Percentiles rank a stretch among this genome's conserved stretches.
Evolutionary conservation across 2,113 vertebrate species (phyloP).

Genomic region (Lasiurus cinereus): DNA sequence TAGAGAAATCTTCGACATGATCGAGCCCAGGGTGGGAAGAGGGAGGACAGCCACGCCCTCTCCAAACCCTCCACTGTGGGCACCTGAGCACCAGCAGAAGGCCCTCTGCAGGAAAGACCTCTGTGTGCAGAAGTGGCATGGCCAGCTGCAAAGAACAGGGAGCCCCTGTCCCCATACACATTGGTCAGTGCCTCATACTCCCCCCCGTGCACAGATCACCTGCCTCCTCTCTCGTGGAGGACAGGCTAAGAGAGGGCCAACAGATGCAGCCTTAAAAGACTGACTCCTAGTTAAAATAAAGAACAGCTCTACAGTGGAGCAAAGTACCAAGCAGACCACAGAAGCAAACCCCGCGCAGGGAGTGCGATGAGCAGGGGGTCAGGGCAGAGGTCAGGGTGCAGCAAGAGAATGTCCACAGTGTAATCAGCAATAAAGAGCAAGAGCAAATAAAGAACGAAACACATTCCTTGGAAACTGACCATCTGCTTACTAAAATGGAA

Average conservation of each 20-base stretch:
- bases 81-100: neutral
- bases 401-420: neutral
- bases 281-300: neutral
- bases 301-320: no score
- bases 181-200: neutral
- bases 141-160: neutral
- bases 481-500: neutral
- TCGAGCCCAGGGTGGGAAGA: neutral
- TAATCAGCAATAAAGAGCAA: neutral
- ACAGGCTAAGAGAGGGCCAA: neutral
- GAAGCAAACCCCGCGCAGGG: neutral
- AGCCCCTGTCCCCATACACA: no score
- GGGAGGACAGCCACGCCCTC: neutral
- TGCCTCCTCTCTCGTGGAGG: neutral
- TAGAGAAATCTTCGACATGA: neutral
- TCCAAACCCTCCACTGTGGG: neutral
- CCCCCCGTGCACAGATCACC: fast-evolving
- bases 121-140: fast-evolving
- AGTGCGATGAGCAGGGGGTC: neutral
- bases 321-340: neutral
- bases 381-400: no score
- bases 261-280: neutral
- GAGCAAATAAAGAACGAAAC: neutral
- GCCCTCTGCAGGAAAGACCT: neutral
- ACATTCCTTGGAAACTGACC: neutral